phyloP scores from a whole-genome alignment of 2,888 invertebrate genomes.

The Itoplectis maculator region DNA sequence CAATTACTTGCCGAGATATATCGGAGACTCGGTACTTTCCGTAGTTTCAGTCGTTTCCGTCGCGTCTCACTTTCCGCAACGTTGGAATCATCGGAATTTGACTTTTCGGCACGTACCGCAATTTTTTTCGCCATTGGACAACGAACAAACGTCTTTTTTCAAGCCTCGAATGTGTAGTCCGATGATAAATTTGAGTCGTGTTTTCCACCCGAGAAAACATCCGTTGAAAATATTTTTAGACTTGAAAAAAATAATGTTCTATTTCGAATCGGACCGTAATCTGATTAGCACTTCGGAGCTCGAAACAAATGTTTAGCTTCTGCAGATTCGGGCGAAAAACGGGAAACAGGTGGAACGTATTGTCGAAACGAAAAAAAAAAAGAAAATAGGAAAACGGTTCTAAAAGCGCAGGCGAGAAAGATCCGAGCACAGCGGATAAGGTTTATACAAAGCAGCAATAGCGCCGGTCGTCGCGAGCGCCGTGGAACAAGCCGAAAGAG shows the following conservation, averaged over 20 bases:
- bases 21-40: background rate
- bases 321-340: background rate
- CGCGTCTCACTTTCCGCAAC: background rate
- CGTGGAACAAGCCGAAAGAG: constrained; percentile 21
- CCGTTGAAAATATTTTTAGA: too few relatives aligned
- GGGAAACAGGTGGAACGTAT: background rate
- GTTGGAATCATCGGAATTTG: background rate
- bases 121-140: too few relatives aligned
- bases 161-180: background rate
- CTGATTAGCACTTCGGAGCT: background rate
- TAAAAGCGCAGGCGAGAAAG: background rate
- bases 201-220: background rate
- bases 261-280: too few relatives aligned
- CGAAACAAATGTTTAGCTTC: background rate
- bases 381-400: background rate
- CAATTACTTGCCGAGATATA: constrained; percentile 6
- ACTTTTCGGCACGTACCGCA: too few relatives aligned
- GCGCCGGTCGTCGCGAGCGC: background rate
- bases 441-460: constrained; percentile 29
- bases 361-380: background rate
- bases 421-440: constrained; percentile 27
- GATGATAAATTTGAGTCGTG: background rate
- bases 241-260: too few relatives aligned
- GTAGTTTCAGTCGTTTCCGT: background rate
- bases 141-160: background rate